phyloP scores from a whole-genome alignment of 1,140 invertebrate species.

The Nasonia giraulti region DNA sequence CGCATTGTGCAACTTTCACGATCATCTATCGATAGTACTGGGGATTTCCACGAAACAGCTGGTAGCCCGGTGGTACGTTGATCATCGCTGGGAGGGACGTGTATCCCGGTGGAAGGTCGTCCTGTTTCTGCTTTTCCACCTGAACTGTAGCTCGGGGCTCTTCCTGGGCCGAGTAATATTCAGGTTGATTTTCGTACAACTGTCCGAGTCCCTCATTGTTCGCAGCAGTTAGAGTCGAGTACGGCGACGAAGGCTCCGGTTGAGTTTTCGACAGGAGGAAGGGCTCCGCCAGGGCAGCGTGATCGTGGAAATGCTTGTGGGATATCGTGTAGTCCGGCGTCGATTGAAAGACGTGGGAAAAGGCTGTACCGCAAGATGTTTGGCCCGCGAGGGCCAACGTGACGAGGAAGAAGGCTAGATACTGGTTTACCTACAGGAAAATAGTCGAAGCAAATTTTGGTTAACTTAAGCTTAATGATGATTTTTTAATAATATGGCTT shows the following conservation, averaged over 20 bases:
- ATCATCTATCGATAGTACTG: not conserved
- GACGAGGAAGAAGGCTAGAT: not conserved
- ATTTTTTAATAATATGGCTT: no score
- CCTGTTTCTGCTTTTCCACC: not conserved
- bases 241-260: not conserved
- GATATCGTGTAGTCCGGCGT: conserved; percentile 1
- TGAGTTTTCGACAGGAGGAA: not conserved
- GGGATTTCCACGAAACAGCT: not conserved
- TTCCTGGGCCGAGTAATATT: no score
- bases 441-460: not conserved
- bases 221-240: not conserved
- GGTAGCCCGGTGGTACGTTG: conserved; percentile 24
- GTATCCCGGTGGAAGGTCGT: conserved; percentile 13
- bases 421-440: not conserved
- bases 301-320: conserved; percentile 17
- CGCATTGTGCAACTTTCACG: not conserved
- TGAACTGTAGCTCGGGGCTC: not conserved
- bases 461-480: no score
- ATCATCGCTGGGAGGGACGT: conserved; percentile 23
- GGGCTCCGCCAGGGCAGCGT: not conserved
- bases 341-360: conserved; percentile 5
- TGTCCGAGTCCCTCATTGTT: not conserved
- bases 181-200: no score
- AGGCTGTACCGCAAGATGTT: not conserved
- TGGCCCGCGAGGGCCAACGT: not conserved